Percentiles rank a stretch among this genome's conserved stretches.
phyloP scores from a whole-genome alignment of 2,797 vertebrate species.

The Sebastes trivittatus region DNA sequence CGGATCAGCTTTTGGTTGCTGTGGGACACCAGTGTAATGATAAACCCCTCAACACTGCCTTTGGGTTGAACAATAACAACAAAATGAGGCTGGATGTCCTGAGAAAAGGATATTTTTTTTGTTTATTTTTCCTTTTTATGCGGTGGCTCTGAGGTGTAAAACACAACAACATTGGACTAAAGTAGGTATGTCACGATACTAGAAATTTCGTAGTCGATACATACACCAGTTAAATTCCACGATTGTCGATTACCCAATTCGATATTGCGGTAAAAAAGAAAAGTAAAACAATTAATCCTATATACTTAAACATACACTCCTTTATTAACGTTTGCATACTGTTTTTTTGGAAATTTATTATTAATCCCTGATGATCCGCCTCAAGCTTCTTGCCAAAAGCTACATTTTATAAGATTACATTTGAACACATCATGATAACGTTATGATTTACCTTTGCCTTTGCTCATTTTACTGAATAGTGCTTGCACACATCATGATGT shows the following conservation, averaged over 20 bases:
- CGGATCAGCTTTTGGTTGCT: conserved; percentile 43
- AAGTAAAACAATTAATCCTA: neutral
- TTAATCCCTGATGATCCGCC: too few species aligned
- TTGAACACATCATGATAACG: neutral
- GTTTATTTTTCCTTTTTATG: neutral
- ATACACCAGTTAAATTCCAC: accelerated
- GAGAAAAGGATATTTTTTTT: too few species aligned
- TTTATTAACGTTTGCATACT: neutral
- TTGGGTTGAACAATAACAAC: neutral
- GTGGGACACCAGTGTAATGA: conserved; percentile 25
- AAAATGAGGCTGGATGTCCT: neutral
- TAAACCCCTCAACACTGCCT: conserved; percentile 19
- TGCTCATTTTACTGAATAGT: neutral
- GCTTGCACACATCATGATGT: too few species aligned
- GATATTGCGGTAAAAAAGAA: neutral
- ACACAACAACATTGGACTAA: neutral
- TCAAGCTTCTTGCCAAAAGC: neutral
- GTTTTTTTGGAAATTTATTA: too few species aligned
- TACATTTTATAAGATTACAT: neutral
- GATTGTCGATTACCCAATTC: neutral
- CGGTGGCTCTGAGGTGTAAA: neutral
- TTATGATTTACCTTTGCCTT: neutral
- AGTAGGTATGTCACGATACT: neutral
- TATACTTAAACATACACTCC: neutral
- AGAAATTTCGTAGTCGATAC: neutral